These are phyloP conservation scores for Fregata magnificens DNA, from an alignment of 2,113 vertebrate species.

Conservation along the genomic window DNA sequence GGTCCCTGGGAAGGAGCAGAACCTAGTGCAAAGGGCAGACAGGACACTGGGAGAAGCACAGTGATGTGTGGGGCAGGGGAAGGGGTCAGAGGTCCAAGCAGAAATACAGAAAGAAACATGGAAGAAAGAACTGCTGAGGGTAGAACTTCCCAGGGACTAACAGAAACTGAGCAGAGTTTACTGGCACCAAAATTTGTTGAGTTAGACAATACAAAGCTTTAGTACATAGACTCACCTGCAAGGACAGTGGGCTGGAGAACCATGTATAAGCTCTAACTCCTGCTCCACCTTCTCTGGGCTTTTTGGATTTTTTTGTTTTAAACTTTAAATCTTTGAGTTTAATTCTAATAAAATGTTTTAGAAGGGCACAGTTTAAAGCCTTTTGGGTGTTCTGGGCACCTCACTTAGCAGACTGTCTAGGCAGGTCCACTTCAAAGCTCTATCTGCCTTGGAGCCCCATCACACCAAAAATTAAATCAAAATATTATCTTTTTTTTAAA, in stretches of 20 bases:
- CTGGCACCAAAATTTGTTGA: neutral
- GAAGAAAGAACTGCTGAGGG: neutral
- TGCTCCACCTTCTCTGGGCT: neutral
- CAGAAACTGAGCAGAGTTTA: neutral
- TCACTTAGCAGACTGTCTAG: neutral
- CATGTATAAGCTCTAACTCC: neutral
- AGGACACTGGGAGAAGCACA: neutral
- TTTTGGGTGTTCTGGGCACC: neutral
- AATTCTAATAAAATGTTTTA: neutral
- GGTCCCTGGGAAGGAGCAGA: neutral
- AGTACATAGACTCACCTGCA: neutral
- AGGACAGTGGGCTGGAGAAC: neutral
- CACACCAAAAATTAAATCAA: neutral
- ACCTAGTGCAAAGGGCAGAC: neutral
- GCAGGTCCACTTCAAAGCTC: neutral
- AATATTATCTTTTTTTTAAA: neutral
- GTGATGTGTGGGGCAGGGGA: no score
- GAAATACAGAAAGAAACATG: neutral
- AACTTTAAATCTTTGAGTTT: neutral
- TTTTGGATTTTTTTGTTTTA: neutral
- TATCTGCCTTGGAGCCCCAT: neutral
- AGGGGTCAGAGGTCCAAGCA: neutral
- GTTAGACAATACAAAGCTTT: neutral
- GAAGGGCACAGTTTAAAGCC: neutral
- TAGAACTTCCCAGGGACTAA: neutral